Conservation (phyloP, 2,797 vertebrate species). For the Anguilla pacifica region DNA sequence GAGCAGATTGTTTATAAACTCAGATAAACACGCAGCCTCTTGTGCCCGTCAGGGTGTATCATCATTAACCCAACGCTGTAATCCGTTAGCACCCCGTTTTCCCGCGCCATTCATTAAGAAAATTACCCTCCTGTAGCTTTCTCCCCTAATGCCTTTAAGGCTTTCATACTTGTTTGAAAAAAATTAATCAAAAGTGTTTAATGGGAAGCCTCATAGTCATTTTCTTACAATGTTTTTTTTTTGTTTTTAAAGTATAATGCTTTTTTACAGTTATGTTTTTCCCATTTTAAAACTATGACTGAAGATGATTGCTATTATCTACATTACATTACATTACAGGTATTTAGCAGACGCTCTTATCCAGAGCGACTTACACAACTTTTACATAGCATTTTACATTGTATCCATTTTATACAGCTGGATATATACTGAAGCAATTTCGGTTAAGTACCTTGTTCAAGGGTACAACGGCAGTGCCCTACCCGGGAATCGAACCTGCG, state of each 20-base stretch:
- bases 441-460: too few species aligned
- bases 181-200: not conserved
- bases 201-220: not conserved
- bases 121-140: conserved; percentile 16
- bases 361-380: too few species aligned
- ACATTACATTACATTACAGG: too few species aligned
- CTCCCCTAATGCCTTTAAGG: not conserved
- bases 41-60: conserved; percentile 28
- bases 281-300: not conserved
- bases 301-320: too few species aligned
- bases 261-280: not conserved
- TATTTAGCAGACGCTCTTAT: too few species aligned
- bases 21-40: conserved; percentile 28
- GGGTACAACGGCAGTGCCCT: too few species aligned
- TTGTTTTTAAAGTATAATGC: not conserved
- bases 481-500: too few species aligned
- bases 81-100: conserved; percentile 13
- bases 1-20: conserved; percentile 25
- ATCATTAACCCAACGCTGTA: conserved; percentile 20
- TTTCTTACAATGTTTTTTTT: not conserved
- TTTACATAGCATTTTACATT: too few species aligned
- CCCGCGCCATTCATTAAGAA: not conserved
- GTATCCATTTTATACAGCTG: too few species aligned
- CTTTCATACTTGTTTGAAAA: not conserved
- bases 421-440: too few species aligned